These are phyloP conservation scores for Actinemys pallida DNA, from an alignment of 2,113 vertebrate species.

Conservation along the genomic window DNA sequence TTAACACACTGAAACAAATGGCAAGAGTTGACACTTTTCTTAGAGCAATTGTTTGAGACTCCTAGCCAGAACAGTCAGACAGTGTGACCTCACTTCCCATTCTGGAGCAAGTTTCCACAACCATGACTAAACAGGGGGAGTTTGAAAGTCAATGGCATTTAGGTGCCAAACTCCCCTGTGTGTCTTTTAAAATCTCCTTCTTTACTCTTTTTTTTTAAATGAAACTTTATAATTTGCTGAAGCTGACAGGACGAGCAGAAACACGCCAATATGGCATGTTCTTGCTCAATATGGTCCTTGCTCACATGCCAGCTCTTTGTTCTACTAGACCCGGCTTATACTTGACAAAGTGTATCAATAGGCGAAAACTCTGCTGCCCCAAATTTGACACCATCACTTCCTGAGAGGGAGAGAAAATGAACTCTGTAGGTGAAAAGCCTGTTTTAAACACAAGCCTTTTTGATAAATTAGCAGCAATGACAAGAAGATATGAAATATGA, in stretches of 20 bases:
- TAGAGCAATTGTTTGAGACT: conserved; percentile 1
- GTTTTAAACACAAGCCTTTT: neutral
- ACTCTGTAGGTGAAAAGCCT: neutral
- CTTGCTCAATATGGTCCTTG: neutral
- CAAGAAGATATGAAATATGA: neutral
- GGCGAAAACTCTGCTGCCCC: too few relatives aligned
- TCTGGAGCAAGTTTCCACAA: neutral
- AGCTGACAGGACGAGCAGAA: neutral
- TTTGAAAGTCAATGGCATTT: neutral
- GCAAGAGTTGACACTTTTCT: neutral
- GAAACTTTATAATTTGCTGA: neutral
- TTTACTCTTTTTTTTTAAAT: neutral
- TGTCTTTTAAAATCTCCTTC: neutral
- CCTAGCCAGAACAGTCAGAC: neutral
- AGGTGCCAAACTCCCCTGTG: neutral
- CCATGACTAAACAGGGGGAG: neutral
- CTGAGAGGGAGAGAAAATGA: neutral
- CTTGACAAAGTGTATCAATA: too few relatives aligned
- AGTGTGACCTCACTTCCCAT: neutral
- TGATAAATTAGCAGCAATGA: neutral
- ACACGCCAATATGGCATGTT: neutral
- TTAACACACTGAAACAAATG: too few relatives aligned
- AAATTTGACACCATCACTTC: neutral
- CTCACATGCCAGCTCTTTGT: neutral
- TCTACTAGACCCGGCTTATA: neutral